Percentiles rank a stretch among this genome's conserved stretches.
These are phyloP conservation scores for Centropus bengalensis DNA, from an alignment of 2,113 vertebrate genomes.

Conservation along the genomic window DNA sequence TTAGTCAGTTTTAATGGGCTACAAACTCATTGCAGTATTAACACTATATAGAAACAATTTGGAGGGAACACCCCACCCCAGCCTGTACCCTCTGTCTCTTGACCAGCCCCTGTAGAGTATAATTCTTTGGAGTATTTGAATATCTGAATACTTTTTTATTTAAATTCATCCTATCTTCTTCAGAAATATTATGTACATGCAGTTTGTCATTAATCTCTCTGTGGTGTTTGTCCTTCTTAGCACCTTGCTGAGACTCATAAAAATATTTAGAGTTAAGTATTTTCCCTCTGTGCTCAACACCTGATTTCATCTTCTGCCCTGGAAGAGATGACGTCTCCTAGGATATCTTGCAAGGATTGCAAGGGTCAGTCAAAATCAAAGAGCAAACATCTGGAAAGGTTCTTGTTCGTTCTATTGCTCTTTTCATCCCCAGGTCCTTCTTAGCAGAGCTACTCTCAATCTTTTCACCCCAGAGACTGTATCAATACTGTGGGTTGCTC, in stretches of 20 bases:
- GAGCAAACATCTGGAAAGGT: constrained; percentile 76
- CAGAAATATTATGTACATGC: neutral
- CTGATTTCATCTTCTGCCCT: constrained; percentile 81
- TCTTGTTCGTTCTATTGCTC: constrained; percentile 64
- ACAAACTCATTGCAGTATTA: neutral
- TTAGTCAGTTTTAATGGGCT: neutral
- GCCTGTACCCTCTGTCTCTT: neutral
- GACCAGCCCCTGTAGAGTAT: neutral
- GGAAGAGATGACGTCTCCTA: constrained; percentile 74
- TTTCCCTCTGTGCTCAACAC: constrained; percentile 75
- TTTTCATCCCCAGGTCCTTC: neutral
- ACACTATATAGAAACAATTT: neutral
- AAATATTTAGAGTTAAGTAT: constrained; percentile 68
- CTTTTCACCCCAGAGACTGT: too few relatives aligned
- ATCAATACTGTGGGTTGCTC: too few relatives aligned
- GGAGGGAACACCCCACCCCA: neutral
- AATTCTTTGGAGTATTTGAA: neutral
- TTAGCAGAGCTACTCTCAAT: too few relatives aligned
- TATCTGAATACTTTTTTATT: neutral
- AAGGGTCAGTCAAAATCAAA: constrained; percentile 80
- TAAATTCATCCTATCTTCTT: neutral
- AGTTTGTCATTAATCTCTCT: neutral
- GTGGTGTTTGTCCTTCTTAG: neutral
- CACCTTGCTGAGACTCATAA: constrained; percentile 79
- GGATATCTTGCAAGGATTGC: constrained; percentile 77